phyloP scores from a whole-genome alignment of 2,113 vertebrate species.

The Rhadina sibilatrix region DNA sequence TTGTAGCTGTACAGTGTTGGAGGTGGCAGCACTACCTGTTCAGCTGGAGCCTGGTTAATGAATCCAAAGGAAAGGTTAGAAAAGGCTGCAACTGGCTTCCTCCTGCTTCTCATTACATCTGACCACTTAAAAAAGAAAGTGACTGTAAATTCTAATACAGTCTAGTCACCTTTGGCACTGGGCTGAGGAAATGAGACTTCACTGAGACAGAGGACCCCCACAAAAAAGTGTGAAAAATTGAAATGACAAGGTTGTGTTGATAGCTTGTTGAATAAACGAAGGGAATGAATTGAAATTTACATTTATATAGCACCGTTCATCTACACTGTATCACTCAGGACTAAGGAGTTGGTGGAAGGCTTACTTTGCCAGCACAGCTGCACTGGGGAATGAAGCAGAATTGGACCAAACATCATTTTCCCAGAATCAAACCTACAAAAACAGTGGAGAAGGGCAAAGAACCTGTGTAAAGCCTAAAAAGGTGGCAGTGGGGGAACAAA shows the following conservation, averaged over 20 bases:
- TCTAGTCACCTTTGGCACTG: slow-evolving; percentile 34
- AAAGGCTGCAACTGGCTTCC: neutral
- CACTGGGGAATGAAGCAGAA: neutral
- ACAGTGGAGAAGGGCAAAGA: neutral
- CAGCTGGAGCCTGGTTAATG: neutral
- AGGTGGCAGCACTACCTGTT: neutral
- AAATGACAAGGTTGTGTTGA: slow-evolving; percentile 66
- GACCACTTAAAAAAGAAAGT: neutral
- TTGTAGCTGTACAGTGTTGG: neutral
- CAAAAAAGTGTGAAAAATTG: slow-evolving; percentile 70
- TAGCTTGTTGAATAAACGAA: slow-evolving; percentile 61
- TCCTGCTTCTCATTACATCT: neutral
- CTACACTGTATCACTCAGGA: neutral
- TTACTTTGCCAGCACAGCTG: neutral
- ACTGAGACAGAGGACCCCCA: slow-evolving; percentile 31
- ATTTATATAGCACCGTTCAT: slow-evolving; percentile 72
- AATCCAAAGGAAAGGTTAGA: neutral
- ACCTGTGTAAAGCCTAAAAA: neutral
- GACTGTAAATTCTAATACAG: neutral
- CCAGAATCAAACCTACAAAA: neutral
- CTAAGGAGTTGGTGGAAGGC: neutral
- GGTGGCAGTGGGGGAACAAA: neutral
- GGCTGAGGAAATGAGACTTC: slow-evolving; percentile 35
- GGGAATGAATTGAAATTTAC: slow-evolving; percentile 69
- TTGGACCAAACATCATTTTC: neutral